Percentiles rank a stretch among this genome's conserved stretches.
phyloP scores from a whole-genome alignment of 2,797 vertebrate genomes.

The Poeciliopsis infans region DNA sequence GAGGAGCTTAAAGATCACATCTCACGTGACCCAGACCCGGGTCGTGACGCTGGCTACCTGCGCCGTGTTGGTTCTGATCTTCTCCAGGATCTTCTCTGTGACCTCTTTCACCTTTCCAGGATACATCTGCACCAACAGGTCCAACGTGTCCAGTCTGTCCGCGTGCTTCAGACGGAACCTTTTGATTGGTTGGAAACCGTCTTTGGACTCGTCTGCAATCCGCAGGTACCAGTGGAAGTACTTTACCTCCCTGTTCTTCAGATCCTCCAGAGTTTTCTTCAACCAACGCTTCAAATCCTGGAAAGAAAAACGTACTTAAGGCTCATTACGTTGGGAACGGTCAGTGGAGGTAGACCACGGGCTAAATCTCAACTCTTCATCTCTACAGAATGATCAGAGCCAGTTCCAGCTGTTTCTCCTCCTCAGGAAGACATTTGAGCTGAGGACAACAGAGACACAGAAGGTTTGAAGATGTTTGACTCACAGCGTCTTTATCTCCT shows the following conservation, averaged over 20 bases:
- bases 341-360: background rate
- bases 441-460: background rate
- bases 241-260: background rate
- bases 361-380: background rate
- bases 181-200: background rate
- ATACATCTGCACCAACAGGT: background rate
- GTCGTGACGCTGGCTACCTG: background rate
- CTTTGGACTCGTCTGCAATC: background rate
- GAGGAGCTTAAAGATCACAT: background rate
- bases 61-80: background rate
- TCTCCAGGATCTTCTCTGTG: conserved; percentile 2
- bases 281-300: conserved; percentile 1
- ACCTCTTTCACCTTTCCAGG: background rate
- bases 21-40: background rate
- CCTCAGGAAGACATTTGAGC: background rate
- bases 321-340: background rate
- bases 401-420: background rate
- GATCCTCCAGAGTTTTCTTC: background rate
- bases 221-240: conserved; percentile 1
- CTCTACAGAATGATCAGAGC: background rate
- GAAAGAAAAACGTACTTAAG: background rate
- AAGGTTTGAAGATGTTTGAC: background rate
- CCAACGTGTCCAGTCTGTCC: background rate
- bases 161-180: background rate
- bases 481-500: background rate